phyloP scores from a whole-genome alignment of 2,888 invertebrate species.

The Megaustenia siamemsis region DNA sequence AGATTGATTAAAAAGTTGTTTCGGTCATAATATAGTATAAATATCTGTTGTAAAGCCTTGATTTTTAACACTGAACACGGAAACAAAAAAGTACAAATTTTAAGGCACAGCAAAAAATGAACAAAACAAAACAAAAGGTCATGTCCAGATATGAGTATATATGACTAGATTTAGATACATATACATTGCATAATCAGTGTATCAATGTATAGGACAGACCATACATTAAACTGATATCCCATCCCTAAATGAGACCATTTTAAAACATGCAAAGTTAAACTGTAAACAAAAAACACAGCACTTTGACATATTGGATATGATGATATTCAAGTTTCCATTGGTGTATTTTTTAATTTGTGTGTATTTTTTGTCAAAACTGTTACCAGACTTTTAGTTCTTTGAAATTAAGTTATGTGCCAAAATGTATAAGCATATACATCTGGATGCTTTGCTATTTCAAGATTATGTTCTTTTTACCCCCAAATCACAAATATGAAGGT shows the following conservation, averaged over 20 bases:
- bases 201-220: slow-evolving; percentile 50
- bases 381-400: background rate
- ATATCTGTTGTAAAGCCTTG: slow-evolving; percentile 73
- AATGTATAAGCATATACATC: slow-evolving; percentile 3
- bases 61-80: slow-evolving; percentile 71
- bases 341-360: background rate
- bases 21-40: slow-evolving; percentile 71
- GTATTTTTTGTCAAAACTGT: too few species aligned
- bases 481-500: too few species aligned
- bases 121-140: slow-evolving; percentile 47
- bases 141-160: slow-evolving; percentile 56
- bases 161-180: slow-evolving; percentile 56
- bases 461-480: background rate
- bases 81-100: slow-evolving; percentile 67
- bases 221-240: slow-evolving; percentile 50
- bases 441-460: background rate
- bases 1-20: slow-evolving; percentile 59
- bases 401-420: background rate
- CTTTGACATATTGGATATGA: slow-evolving; percentile 33
- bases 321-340: background rate
- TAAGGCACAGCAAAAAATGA: slow-evolving; percentile 77
- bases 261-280: slow-evolving; percentile 44
- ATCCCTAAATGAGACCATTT: slow-evolving; percentile 39
- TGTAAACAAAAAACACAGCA: slow-evolving; percentile 22
- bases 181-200: slow-evolving; percentile 54